Evolutionary conservation across 2,888 invertebrate species (phyloP).

Genomic region (Dynastes tityus): DNA sequence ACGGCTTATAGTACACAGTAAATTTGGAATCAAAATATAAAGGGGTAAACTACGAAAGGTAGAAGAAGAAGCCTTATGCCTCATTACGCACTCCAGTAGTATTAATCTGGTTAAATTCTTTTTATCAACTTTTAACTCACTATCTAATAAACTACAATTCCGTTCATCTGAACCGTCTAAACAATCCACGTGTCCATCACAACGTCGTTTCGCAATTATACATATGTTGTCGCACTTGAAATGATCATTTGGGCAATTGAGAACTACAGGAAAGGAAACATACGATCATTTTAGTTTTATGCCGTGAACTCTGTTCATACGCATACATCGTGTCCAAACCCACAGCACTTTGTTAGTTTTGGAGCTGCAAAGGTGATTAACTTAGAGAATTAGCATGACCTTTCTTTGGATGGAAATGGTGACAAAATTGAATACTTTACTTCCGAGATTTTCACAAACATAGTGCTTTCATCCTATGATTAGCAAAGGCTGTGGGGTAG

Average conservation of each 20-base stretch:
- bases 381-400: no score
- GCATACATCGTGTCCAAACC: no score
- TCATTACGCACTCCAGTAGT: not conserved
- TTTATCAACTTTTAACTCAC: constrained; percentile 26
- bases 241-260: constrained; percentile 70
- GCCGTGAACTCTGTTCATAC: not conserved
- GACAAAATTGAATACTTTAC: no score
- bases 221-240: constrained; percentile 73
- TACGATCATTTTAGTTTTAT: constrained; percentile 10
- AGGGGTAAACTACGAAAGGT: not conserved
- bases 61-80: not conserved
- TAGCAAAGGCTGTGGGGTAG: no score
- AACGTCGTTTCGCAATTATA: constrained; percentile 73
- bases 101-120: not conserved
- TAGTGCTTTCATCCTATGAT: no score
- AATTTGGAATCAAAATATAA: not conserved
- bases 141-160: constrained; percentile 41
- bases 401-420: no score
- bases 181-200: constrained; percentile 77
- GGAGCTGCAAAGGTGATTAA: no score
- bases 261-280: constrained; percentile 38
- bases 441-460: no score
- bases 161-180: constrained; percentile 77
- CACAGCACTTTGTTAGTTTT: no score
- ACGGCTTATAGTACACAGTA: not conserved